These are phyloP conservation scores for Vanessa atalanta DNA, from an alignment of 1,140 invertebrate species.

Conservation along the genomic window DNA sequence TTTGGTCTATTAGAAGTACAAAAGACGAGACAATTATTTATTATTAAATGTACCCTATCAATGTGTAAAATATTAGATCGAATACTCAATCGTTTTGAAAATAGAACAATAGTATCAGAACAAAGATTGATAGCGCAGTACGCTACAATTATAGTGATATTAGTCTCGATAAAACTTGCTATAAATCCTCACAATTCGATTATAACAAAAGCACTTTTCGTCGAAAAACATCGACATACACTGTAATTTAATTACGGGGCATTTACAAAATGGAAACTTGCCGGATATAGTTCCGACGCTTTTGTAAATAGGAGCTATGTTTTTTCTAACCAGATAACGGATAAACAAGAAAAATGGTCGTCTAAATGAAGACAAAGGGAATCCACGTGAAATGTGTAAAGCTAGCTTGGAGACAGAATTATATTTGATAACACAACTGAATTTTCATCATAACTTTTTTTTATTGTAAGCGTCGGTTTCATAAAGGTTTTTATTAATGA, in stretches of 20 bases:
- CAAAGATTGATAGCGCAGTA: neutral
- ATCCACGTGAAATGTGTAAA: conserved; percentile 34
- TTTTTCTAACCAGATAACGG: conserved; percentile 22
- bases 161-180: conserved; percentile 16
- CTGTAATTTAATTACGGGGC: conserved; percentile 52
- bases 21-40: too few species aligned
- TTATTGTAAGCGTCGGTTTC: conserved; percentile 26
- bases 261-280: conserved; percentile 57
- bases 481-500: conserved; percentile 27
- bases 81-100: neutral
- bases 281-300: conserved; percentile 29
- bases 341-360: conserved; percentile 22
- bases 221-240: conserved; percentile 29
- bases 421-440: conserved; percentile 48
- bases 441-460: conserved; percentile 41
- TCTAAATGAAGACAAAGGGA: conserved; percentile 22
- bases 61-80: neutral
- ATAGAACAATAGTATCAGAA: neutral
- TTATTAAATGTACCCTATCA: too few species aligned
- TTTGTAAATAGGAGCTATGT: conserved; percentile 23
- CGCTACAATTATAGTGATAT: conserved; percentile 4
- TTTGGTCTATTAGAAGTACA: too few species aligned
- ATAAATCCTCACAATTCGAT: conserved; percentile 31
- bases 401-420: conserved; percentile 50
- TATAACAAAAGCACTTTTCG: conserved; percentile 33